phyloP scores from a whole-genome alignment of 2,797 vertebrate genomes.

The Falco peregrinus region DNA sequence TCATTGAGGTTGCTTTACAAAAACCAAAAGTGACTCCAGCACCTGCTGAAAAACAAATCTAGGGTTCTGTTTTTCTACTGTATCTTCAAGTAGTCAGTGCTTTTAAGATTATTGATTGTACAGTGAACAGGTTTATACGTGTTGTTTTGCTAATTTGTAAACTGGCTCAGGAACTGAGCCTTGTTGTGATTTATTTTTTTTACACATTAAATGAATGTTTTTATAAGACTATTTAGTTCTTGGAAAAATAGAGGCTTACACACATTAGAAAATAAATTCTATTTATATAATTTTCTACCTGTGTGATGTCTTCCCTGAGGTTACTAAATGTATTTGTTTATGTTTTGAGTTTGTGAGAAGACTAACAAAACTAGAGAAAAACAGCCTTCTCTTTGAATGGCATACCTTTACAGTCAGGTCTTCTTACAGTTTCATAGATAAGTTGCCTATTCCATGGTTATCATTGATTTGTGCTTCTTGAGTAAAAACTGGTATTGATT shows the following conservation, averaged over 20 bases:
- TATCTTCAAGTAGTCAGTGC: neutral
- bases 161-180: neutral
- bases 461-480: neutral
- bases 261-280: neutral
- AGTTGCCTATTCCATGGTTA: neutral
- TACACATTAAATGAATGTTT: neutral
- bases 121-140: neutral
- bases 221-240: neutral
- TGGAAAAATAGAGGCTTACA: neutral
- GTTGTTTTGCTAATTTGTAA: neutral
- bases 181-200: neutral
- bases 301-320: neutral
- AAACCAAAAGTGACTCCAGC: neutral
- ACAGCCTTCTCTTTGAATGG: rapidly evolving
- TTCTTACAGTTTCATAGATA: neutral
- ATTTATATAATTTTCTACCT: neutral
- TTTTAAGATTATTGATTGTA: neutral
- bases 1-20: neutral
- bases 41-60: neutral
- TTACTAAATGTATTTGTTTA: neutral
- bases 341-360: neutral
- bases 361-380: neutral
- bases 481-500: neutral
- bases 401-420: neutral
- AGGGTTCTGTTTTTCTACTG: neutral